Evolutionary conservation across 2,797 vertebrate genomes (phyloP), one percentile per base, ranked within the genome.

Genomic region (Acanthornis magna): DNA sequence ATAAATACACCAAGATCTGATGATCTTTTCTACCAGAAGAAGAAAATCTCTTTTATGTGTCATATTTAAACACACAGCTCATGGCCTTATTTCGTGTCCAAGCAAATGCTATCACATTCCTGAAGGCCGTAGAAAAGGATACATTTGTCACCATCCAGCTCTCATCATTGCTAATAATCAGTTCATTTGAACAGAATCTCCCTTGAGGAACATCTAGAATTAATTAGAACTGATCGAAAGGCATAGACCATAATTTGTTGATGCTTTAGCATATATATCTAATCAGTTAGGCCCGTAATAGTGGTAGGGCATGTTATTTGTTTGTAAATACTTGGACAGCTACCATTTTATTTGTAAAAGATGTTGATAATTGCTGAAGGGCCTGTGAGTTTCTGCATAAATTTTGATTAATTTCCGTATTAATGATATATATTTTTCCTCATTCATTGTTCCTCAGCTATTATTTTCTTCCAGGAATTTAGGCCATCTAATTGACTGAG

Each of bases 131-230:
- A 62, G 85, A 65, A 87, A 85, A 82, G 29, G 16, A 63, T 16
- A 29, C 5, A 51, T 58, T 86, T 88, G 53, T 90, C 93, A 80
- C 45, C 62, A 84, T n/a, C 19, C 66, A 89, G 50, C 43, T 84
- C 79, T 91, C 72, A 84, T 88, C 63, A 38, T 32, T 88, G 42
- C 61, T 85, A 88, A 71, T 91, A 93, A 95, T 93, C 84, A 40
- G 67, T 71, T 87, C 29, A 62, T 85, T 81, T 88, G 61, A 95
- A 78, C 19, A 43, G 48, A 53, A 43, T 72, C 21, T 93, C 79
- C 91, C 92, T 34, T 29, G 89, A 95, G 93, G 51, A 87, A 57
- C 62, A 94, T 75, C 54, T 81, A 92, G 93, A 94, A 96, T 96
- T 95, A 96, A 95, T 96, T 96, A 93, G 43, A 89, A 65, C 79